Base-by-base conservation (phyloP, 2,888 invertebrate species). In the Barypeithes pellucidus region DNA sequence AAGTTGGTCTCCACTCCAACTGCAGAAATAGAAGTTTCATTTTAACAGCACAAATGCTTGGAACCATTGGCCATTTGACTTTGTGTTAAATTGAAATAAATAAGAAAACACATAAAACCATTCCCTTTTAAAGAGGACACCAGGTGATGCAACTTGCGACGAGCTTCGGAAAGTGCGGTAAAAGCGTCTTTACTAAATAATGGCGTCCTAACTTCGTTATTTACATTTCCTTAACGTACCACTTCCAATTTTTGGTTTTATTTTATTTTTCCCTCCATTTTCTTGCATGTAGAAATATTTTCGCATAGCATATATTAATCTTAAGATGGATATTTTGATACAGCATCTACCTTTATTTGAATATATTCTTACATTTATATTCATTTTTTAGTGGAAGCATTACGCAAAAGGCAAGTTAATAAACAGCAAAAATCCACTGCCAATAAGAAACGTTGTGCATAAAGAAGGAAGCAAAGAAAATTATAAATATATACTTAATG, bases 161-260 rank as follows among this genome's bases (percentile, higher is more conserved):
- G 77, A 52, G 62, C 43, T 76, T 54, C 77, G 73, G 79, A 79
- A 79, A 77, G 76, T 79, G 82, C 80, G 82, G 82, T 84, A 84
- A 84, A 84, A 84, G 84, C 84, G 80, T 83, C 82, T 80, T 84
- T 83, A 82, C 82, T 84, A 84, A 84, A 84, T 84, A 84, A 84
- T 84, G 82, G 82, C 79, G 77, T 75, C 78, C 77, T 81, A 82
- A 83, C 80, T 79, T 77, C 76, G 80, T 82, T 83, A 82, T 82
- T 82, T 83, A 80, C 82, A 81, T 82, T 81, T 81, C 77, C 82
- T 81, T 82, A 81, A 81, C 81, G 82, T 79, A 77, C 72, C 67
- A 68, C 63, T 59, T 57, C 45, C 54, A 68, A 69, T 68, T 75
- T 67, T 67, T 65, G 70, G 67, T 66, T 60, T 63, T 72, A 67